phyloP scores from a whole-genome alignment of 2,113 vertebrate species.

The Cyphomyrus plagiostoma region DNA sequence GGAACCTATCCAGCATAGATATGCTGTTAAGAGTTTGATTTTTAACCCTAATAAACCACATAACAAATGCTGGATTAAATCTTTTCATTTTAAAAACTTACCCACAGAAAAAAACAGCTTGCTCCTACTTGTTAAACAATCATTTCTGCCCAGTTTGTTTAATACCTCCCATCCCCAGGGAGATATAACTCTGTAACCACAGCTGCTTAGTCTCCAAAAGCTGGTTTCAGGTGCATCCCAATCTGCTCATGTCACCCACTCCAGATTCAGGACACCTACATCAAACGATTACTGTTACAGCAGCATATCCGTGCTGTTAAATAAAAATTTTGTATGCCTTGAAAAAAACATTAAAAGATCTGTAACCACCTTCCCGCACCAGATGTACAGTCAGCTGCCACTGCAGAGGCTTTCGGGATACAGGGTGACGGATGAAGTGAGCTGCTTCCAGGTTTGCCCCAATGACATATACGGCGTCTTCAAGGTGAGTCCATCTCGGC shows the following conservation, averaged over 20 bases:
- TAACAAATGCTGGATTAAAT: neutral
- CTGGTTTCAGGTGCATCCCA: neutral
- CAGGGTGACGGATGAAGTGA: slow-evolving; percentile 23
- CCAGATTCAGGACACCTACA: neutral
- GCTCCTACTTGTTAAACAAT: neutral
- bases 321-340: neutral
- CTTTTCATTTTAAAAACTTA: neutral
- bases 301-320: neutral
- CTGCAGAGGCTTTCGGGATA: slow-evolving; percentile 60
- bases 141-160: neutral
- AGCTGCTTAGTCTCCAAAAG: neutral
- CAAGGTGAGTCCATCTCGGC: slow-evolving; percentile 38
- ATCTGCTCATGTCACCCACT: neutral
- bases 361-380: neutral
- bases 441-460: neutral
- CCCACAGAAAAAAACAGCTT: neutral
- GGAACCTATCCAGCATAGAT: neutral
- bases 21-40: neutral
- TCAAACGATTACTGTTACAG: neutral
- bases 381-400: slow-evolving; percentile 65
- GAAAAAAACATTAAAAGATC: neutral
- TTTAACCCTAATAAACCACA: neutral
- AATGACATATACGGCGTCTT: slow-evolving; percentile 53
- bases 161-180: neutral
- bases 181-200: neutral